A percentile compares a stretch with the other conserved stretches of the same genome.
Conservation (phyloP, 1,140 invertebrate species). For the Drosophila setifemur region DNA sequence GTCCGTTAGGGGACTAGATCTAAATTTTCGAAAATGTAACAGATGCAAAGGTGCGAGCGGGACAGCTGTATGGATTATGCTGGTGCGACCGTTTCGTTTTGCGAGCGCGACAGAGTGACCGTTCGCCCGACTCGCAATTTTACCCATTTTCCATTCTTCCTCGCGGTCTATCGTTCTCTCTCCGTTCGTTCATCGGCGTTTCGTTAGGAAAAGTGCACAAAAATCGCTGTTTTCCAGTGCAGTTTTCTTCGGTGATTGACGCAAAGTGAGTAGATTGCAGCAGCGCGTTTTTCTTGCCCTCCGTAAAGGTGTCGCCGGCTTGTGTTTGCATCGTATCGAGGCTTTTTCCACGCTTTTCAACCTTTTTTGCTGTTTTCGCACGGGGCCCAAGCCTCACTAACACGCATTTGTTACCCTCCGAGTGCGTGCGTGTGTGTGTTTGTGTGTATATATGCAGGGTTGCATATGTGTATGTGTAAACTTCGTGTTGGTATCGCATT, state of each 20-base stretch:
- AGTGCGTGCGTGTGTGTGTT: background rate
- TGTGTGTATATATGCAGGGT: background rate
- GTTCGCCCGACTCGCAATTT: too few relatives aligned
- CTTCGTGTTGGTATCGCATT: slow-evolving; percentile 25
- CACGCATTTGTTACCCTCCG: background rate
- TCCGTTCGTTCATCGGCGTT: background rate
- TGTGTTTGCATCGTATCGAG: background rate
- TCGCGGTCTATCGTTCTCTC: too few relatives aligned
- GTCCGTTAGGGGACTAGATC: too few relatives aligned
- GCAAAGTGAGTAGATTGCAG: slow-evolving; percentile 17
- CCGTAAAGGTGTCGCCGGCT: background rate
- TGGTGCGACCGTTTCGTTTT: too few relatives aligned
- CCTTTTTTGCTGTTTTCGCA: slow-evolving; percentile 5
- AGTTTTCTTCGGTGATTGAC: slow-evolving; percentile 7
- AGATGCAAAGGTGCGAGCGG: too few relatives aligned
- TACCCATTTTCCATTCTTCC: too few relatives aligned
- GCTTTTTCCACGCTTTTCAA: background rate
- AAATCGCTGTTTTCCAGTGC: slow-evolving; percentile 12
- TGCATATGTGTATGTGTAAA: background rate
- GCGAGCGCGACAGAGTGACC: too few relatives aligned
- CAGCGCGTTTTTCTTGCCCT: background rate
- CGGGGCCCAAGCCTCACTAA: slow-evolving; percentile 18
- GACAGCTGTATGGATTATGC: too few relatives aligned
- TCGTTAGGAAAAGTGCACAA: slow-evolving; percentile 16
- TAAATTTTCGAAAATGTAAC: too few relatives aligned